Evolutionary conservation across 2,888 invertebrate species (phyloP).

Genomic region (Pteria penguin): DNA sequence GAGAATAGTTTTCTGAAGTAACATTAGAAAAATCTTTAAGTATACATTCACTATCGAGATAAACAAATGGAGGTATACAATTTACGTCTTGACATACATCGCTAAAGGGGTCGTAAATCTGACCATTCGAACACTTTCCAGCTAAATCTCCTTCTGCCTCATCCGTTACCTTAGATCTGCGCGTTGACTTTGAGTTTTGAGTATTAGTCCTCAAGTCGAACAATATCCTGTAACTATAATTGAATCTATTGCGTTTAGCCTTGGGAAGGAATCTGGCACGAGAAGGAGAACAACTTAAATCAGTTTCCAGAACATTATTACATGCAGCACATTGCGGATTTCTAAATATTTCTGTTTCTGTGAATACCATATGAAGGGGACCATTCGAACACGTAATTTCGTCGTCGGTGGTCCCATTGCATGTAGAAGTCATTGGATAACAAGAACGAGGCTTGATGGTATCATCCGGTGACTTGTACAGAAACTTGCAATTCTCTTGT

Average conservation of each 20-base stretch:
- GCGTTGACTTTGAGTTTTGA: not conserved
- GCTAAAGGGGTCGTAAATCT: conserved; percentile 30
- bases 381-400: conserved; percentile 2
- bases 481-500: conserved; percentile 22
- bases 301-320: conserved; percentile 9
- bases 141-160: not conserved
- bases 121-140: not conserved
- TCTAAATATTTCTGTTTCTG: conserved; percentile 11
- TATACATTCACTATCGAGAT: conserved; percentile 26
- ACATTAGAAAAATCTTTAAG: not conserved
- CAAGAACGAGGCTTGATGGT: conserved; percentile 18
- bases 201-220: conserved; percentile 19
- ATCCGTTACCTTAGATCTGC: not conserved
- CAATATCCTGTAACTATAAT: conserved; percentile 35
- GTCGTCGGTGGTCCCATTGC: not conserved
- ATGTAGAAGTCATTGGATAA: conserved; percentile 16
- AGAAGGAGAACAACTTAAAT: conserved; percentile 26
- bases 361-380: conserved; percentile 18
- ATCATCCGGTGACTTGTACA: not conserved
- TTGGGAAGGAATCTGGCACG: conserved; percentile 18
- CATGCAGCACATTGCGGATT: conserved; percentile 34
- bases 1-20: not conserved
- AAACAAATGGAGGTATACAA: conserved; percentile 32
- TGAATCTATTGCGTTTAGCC: conserved; percentile 14
- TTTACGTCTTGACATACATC: conserved; percentile 25